phyloP scores from a whole-genome alignment of 2,113 vertebrate species.

The Paedocypris sp. region DNA sequence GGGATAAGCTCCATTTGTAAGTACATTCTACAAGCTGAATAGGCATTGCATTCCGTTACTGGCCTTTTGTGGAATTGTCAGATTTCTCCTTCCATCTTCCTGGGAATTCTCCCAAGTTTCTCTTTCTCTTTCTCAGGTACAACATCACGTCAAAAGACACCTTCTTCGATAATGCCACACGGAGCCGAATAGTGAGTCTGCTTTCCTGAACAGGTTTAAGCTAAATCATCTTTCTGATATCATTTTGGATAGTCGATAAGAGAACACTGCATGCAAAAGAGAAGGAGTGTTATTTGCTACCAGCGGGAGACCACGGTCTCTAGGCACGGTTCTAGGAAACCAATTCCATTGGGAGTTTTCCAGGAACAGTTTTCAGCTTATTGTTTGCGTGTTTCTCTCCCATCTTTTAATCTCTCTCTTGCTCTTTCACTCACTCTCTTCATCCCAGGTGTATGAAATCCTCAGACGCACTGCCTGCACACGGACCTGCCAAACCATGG shows the following conservation, averaged over 20 bases:
- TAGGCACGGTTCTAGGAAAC: conserved; percentile 26
- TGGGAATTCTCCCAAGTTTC: too few relatives aligned
- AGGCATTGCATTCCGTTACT: too few relatives aligned
- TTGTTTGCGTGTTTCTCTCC: conserved; percentile 16
- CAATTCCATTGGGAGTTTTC: conserved; percentile 18
- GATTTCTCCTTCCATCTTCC: too few relatives aligned
- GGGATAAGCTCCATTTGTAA: conserved; percentile 95
- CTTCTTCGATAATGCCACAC: conserved; percentile 90
- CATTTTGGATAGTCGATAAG: conserved; percentile 13
- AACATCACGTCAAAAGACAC: conserved; percentile 86
- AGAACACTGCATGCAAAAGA: conserved; percentile 6
- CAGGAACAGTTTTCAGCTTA: conserved; percentile 22
- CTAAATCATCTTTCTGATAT: too few relatives aligned
- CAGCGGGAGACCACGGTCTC: conserved; percentile 8
- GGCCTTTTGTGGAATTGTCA: too few relatives aligned
- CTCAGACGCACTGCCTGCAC: conserved; percentile 79
- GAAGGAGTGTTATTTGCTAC: conserved; percentile 20
- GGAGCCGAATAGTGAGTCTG: conserved; percentile 86
- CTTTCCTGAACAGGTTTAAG: too few relatives aligned
- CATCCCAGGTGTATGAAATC: conserved; percentile 82
- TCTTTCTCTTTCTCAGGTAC: conserved; percentile 61
- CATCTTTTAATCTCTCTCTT: conserved; percentile 5
- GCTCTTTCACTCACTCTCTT: background rate
- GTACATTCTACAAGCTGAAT: too few relatives aligned
- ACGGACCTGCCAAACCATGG: conserved; percentile 81